A percentile compares a stretch with the other conserved stretches of the same genome.
phyloP scores from a whole-genome alignment of 2,113 vertebrate species.

The Fukomys damarensis region DNA sequence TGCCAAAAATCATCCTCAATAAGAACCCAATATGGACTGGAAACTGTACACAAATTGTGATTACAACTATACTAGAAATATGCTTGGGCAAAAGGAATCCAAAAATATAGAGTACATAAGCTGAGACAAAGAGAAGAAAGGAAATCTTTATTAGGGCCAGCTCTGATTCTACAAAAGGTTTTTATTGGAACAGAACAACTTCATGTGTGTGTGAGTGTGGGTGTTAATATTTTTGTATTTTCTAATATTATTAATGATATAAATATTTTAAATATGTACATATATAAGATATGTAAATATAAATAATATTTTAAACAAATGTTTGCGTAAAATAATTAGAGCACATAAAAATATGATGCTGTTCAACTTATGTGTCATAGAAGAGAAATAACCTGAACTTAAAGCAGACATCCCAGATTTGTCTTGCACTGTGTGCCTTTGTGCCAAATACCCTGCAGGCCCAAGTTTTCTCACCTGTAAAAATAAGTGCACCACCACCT shows the following conservation, averaged over 20 bases:
- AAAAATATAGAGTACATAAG: not conserved
- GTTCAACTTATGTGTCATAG: not conserved
- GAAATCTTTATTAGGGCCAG: not conserved
- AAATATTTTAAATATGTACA: not conserved
- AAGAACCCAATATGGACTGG: not conserved
- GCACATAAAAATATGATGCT: not conserved
- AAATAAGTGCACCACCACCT: not conserved
- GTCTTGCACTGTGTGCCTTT: not conserved
- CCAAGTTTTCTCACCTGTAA: not conserved
- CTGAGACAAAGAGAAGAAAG: not conserved
- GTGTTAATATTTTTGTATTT: not conserved
- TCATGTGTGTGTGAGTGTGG: fast-evolving
- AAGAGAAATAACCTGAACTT: not conserved
- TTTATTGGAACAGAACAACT: not conserved
- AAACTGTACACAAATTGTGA: not conserved
- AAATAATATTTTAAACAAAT: not conserved
- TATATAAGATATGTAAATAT: not conserved
- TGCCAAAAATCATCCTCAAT: not conserved
- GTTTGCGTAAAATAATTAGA: not conserved
- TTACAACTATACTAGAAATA: slow-evolving; percentile 31
- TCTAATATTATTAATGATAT: not conserved
- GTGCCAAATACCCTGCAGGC: not conserved
- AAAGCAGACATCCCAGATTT: not conserved
- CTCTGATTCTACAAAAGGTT: not conserved
- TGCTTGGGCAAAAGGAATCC: not conserved